These are phyloP conservation scores for Noctua janthe DNA, from an alignment of 2,888 invertebrate species.

Conservation along the genomic window DNA sequence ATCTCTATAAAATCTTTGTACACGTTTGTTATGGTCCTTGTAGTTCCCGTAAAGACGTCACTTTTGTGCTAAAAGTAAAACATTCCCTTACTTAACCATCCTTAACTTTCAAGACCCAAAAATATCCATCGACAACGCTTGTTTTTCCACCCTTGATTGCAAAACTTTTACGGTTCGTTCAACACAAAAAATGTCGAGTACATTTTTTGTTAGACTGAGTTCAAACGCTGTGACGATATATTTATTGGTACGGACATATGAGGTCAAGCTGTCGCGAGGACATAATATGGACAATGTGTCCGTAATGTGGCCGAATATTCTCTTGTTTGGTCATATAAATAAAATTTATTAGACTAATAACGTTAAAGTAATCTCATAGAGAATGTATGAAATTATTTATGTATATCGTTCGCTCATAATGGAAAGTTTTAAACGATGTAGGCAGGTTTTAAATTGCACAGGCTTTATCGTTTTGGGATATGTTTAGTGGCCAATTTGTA, in stretches of 20 bases:
- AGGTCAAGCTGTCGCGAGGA: constrained; percentile 76
- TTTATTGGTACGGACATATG: constrained; percentile 80
- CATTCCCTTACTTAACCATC: neutral
- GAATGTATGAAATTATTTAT: constrained; percentile 61
- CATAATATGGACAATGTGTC: constrained; percentile 73
- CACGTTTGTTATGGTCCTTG: neutral
- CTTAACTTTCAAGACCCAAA: constrained; percentile 42
- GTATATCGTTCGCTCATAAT: constrained; percentile 40
- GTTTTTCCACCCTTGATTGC: constrained; percentile 83
- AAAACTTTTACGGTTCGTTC: constrained; percentile 80
- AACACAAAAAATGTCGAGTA: constrained; percentile 78
- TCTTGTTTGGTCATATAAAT: constrained; percentile 68
- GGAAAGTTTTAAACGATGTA: constrained; percentile 57
- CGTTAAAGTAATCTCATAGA: constrained; percentile 49
- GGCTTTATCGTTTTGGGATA: constrained; percentile 54
- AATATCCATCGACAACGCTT: constrained; percentile 69
- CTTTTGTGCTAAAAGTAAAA: constrained; percentile 32
- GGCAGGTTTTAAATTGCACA: constrained; percentile 47
- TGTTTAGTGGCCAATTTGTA: constrained; percentile 43
- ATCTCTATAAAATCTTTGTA: neutral
- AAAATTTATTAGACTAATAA: constrained; percentile 70
- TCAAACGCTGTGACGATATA: constrained; percentile 82
- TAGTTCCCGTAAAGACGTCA: neutral
- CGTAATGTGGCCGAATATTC: constrained; percentile 63
- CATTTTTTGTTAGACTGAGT: constrained; percentile 77